A percentile compares a stretch with the other conserved stretches of the same genome.
Conservation (phyloP, 2,797 vertebrate species). For the Cyclura pinguis region DNA sequence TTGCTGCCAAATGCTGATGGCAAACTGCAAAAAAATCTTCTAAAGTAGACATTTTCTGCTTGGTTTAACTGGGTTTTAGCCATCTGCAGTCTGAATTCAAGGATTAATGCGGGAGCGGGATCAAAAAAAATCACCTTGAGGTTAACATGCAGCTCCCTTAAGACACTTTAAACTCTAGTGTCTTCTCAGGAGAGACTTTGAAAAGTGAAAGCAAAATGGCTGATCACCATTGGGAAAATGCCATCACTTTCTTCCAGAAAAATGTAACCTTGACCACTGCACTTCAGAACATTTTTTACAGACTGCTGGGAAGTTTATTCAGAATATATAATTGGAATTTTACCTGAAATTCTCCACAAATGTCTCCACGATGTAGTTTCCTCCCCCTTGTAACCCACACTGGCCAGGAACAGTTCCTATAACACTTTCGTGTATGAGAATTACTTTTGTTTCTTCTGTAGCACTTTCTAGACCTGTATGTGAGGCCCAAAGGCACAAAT, state of each 20-base stretch:
- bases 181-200: background rate
- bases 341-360: background rate
- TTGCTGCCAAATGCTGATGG: too few species aligned
- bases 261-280: background rate
- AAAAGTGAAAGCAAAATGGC: background rate
- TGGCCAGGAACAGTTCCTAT: background rate
- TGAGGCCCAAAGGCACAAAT: background rate
- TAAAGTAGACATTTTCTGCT: too few species aligned
- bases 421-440: background rate
- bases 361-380: background rate
- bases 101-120: too few species aligned
- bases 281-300: background rate
- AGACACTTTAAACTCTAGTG: background rate
- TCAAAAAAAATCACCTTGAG: too few species aligned
- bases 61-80: too few species aligned
- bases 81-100: too few species aligned
- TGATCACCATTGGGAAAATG: background rate
- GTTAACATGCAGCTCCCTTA: too few species aligned
- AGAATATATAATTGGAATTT: background rate
- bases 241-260: background rate
- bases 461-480: background rate
- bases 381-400: background rate
- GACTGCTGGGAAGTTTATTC: too few species aligned
- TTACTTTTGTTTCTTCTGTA: background rate
- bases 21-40: too few species aligned